A percentile compares a stretch with the other conserved stretches of the same genome.
phyloP scores from a whole-genome alignment of 2,888 invertebrate species.

The Macaria notata region DNA sequence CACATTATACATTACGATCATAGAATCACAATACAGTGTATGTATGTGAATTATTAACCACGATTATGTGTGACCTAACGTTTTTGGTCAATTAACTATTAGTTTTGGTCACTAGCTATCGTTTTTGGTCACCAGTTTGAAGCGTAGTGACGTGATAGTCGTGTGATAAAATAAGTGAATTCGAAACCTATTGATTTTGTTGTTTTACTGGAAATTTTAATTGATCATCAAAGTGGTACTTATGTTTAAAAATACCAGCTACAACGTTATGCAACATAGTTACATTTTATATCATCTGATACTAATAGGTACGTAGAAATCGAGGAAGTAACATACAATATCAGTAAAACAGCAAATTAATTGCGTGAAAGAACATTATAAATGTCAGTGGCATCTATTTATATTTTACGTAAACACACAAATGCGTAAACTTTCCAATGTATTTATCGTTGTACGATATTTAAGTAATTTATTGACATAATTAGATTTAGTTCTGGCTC shows the following conservation, averaged over 20 bases:
- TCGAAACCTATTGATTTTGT: constrained; percentile 9
- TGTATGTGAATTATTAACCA: background rate
- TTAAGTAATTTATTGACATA: constrained; percentile 12
- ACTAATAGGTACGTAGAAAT: too few relatives aligned
- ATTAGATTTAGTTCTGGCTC: background rate
- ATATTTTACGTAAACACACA: constrained; percentile 6
- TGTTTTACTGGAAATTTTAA: background rate
- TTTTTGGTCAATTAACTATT: background rate
- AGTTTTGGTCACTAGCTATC: background rate
- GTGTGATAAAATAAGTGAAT: constrained; percentile 27
- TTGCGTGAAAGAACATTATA: constrained; percentile 13
- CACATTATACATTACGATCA: too few relatives aligned
- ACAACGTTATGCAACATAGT: too few relatives aligned
- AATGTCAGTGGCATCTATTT: constrained; percentile 4
- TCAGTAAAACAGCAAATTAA: constrained; percentile 8
- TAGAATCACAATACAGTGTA: too few relatives aligned
- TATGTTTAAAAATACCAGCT: too few relatives aligned
- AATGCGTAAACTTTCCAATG: constrained; percentile 8
- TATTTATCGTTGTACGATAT: constrained; percentile 22
- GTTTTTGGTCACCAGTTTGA: background rate
- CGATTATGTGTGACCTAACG: background rate
- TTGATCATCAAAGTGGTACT: too few relatives aligned
- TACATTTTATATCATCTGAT: too few relatives aligned
- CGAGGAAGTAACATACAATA: background rate
- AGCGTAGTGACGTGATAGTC: constrained; percentile 22